Evolutionary conservation across 35 echinoderm and acorn worm genomes (phyloP).

Genomic region (Apostichopus parvimensis): DNA sequence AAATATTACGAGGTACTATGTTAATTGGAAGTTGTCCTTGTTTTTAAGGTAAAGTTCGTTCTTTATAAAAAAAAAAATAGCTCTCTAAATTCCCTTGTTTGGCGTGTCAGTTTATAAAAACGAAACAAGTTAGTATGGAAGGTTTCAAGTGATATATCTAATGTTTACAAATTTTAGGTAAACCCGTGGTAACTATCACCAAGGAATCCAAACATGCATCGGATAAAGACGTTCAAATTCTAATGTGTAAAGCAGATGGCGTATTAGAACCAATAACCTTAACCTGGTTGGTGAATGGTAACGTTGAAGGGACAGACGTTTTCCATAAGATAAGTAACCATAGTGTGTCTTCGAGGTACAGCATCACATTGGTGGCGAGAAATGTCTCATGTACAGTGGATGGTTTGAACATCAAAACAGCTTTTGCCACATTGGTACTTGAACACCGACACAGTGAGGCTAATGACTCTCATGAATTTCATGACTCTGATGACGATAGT

Average conservation of each 20-base stretch:
- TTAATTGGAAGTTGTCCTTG: too few relatives aligned
- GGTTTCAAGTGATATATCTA: too few relatives aligned
- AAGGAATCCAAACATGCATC: not conserved
- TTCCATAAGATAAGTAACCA: not conserved
- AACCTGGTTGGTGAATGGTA: not conserved
- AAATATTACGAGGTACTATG: too few relatives aligned
- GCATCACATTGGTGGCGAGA: not conserved
- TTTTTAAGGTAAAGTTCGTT: too few relatives aligned
- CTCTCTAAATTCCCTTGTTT: too few relatives aligned
- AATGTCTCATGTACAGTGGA: not conserved
- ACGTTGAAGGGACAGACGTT: not conserved
- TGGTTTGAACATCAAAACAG: not conserved
- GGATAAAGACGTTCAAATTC: not conserved
- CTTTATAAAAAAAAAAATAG: too few relatives aligned
- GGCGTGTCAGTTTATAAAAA: too few relatives aligned
- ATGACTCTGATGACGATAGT: too few relatives aligned
- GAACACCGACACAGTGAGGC: too few relatives aligned
- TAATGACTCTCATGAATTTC: too few relatives aligned
- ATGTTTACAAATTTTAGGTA: not conserved
- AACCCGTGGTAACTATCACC: not conserved
- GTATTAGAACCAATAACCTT: not conserved
- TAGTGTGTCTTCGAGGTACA: not conserved
- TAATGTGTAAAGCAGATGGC: not conserved
- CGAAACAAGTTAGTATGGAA: too few relatives aligned
- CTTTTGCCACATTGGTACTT: not conserved